Percentiles rank a stretch among this genome's conserved stretches.
Evolutionary conservation across 2,888 invertebrate species (phyloP).

Genomic region (Blastobasis lacticolella): DNA sequence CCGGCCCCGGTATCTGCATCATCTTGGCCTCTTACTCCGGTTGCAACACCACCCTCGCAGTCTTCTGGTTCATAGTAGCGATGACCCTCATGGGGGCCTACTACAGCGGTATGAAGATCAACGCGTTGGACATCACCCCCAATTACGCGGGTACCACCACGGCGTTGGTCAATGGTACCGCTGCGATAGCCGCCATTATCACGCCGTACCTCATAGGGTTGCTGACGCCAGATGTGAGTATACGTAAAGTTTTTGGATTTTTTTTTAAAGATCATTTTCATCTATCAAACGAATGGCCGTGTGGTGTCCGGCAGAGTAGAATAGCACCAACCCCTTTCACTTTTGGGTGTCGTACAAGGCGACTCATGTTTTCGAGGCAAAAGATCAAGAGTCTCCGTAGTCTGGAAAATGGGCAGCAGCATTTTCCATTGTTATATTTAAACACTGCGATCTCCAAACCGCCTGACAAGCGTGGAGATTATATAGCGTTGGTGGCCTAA

Average conservation of each 20-base stretch:
- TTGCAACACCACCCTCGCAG: slow-evolving; percentile 67
- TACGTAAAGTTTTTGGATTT: too few relatives aligned
- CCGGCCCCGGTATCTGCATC: slow-evolving; percentile 79
- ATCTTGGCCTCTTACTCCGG: slow-evolving; percentile 80
- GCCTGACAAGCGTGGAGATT: too few relatives aligned
- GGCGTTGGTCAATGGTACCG: slow-evolving; percentile 78
- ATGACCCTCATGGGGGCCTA: slow-evolving; percentile 82
- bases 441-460: too few relatives aligned
- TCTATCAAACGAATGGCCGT: too few relatives aligned
- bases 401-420: too few relatives aligned
- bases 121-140: slow-evolving; percentile 77
- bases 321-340: too few relatives aligned
- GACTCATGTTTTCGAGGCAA: too few relatives aligned
- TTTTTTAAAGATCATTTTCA: too few relatives aligned
- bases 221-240: slow-evolving; percentile 75
- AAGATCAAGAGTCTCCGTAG: too few relatives aligned
- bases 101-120: slow-evolving; percentile 81
- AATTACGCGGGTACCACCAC: slow-evolving; percentile 79
- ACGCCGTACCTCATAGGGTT: slow-evolving; percentile 77
- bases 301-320: background rate
- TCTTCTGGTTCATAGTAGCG: slow-evolving; percentile 76
- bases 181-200: slow-evolving; percentile 76
- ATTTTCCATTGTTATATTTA: too few relatives aligned
- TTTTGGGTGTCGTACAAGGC: too few relatives aligned
- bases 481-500: too few relatives aligned